Conservation (phyloP, 2,797 vertebrate genomes). For the Pantherophis alleghaniensis region DNA sequence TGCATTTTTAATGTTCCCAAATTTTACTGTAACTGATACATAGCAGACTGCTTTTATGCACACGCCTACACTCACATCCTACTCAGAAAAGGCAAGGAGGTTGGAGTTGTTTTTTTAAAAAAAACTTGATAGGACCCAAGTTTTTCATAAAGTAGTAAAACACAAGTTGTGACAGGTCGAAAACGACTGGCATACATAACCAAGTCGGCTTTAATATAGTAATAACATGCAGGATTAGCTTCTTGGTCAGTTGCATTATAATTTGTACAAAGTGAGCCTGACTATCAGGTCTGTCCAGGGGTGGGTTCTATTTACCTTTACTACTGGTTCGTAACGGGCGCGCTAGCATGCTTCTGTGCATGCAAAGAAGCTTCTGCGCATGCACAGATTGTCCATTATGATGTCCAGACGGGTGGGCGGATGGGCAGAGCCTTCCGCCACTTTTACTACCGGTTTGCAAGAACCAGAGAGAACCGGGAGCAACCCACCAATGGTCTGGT, state of each 20-base stretch:
- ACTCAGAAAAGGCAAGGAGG: not conserved
- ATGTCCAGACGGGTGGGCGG: too few species aligned
- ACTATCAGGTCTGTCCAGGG: not conserved
- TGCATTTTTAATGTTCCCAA: not conserved
- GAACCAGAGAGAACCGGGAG: too few species aligned
- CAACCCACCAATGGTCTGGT: not conserved
- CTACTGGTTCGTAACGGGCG: accelerated
- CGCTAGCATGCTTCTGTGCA: too few species aligned
- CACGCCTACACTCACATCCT: not conserved
- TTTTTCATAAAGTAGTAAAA: not conserved
- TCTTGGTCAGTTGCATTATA: not conserved
- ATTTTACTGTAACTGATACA: not conserved
- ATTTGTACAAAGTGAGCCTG: not conserved
- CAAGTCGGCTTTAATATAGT: not conserved
- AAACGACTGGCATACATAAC: not conserved
- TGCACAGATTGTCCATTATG: too few species aligned
- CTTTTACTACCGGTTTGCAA: too few species aligned
- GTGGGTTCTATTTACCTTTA: too few species aligned
- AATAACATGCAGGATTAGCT: not conserved
- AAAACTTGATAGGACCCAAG: not conserved
- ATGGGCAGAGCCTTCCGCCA: too few species aligned
- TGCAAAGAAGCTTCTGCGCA: too few species aligned
- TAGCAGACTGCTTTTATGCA: not conserved
- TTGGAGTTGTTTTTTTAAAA: not conserved
- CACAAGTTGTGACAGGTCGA: not conserved